Evolutionary conservation across 2,113 vertebrate genomes (phyloP).

Genomic region (Perognathus longimembris): DNA sequence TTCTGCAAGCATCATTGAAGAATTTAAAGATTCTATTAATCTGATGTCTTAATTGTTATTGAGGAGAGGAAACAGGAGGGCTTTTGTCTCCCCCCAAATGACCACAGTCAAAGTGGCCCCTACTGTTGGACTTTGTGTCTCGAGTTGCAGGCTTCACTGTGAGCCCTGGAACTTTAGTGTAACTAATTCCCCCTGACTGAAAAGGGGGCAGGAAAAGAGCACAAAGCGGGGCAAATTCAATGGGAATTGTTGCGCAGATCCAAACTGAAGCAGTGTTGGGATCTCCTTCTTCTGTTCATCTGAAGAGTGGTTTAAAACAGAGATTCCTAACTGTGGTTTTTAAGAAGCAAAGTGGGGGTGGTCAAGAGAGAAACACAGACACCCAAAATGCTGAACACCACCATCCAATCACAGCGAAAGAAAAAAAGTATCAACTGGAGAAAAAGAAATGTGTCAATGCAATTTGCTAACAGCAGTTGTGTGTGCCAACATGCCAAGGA

Average conservation of each 20-base stretch:
- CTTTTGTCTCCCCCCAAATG: slow-evolving; percentile 76
- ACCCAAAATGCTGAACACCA: background rate
- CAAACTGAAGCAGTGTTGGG: background rate
- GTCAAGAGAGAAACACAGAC: background rate
- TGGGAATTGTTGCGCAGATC: background rate
- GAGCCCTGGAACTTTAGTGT: slow-evolving; percentile 68
- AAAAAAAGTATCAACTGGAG: background rate
- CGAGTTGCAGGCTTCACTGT: slow-evolving; percentile 73
- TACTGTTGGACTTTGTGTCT: slow-evolving; percentile 74
- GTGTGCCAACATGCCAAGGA: background rate
- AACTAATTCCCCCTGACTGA: slow-evolving; percentile 70
- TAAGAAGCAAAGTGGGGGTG: background rate
- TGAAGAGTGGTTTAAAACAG: background rate
- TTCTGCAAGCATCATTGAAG: slow-evolving; percentile 76
- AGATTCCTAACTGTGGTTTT: background rate
- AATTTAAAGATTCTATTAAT: slow-evolving; percentile 86
- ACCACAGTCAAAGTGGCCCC: slow-evolving; percentile 69
- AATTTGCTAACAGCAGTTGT: background rate
- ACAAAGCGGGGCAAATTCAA: background rate
- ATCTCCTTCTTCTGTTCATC: too few species aligned
- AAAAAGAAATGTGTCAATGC: background rate
- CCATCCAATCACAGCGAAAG: background rate
- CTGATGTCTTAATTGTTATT: slow-evolving; percentile 83
- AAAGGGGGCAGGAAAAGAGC: background rate
- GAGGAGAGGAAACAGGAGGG: slow-evolving; percentile 81